Evolutionary conservation across 1,140 invertebrate genomes (phyloP), one percentile per base, ranked within the genome.

Genomic region (Drosophila sucinea): DNA sequence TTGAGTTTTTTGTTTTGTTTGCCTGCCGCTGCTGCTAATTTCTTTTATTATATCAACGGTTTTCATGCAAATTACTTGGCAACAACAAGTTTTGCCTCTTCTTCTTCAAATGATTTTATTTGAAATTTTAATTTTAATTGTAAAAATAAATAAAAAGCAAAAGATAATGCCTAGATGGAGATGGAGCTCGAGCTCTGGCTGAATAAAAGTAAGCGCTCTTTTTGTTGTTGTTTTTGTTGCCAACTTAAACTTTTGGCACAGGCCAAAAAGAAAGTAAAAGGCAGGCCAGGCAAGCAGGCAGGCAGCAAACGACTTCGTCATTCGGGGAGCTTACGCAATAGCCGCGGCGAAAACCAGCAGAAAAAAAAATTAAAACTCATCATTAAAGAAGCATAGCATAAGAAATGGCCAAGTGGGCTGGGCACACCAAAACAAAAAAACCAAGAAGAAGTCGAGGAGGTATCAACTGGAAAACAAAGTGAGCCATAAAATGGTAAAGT

Each of bases 211-310:
- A 27, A 51, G 23, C 44, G n/a, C 23, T 51, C 7, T 61, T 29
- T 54, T 54, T 63, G 0, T 56, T 68, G 38, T 56, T 23, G 35
- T 70, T 32, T 64, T 29, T 67, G 55, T 62, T 71, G 56, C 40
- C 67, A 74, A 54, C 30, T 72, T 81, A 44, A 65, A 65, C 10
- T 57, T 54, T n/a, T 8, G 47, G 51, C 65, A 62, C 62, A 51
- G 62, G 65, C 67, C 77, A 79, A 71, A 78, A 78, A 79, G 84
- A 87, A 87, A 87, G 84, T 87, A 87, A 89, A 77, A 89, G 81
- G 68, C 71, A 51, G 23, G 72, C 30, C 17, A 17, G 17, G 17
- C 17, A 17, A 17, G 17, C 17, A 89, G 81, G 68, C 71, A 51
- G 23, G 72, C 30, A 69, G 71, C 29, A 61, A 56, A 38, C 68